Evolutionary conservation across 2,888 invertebrate genomes (phyloP), one percentile per base, ranked within the genome.

Genomic region (Diarsia rubi): DNA sequence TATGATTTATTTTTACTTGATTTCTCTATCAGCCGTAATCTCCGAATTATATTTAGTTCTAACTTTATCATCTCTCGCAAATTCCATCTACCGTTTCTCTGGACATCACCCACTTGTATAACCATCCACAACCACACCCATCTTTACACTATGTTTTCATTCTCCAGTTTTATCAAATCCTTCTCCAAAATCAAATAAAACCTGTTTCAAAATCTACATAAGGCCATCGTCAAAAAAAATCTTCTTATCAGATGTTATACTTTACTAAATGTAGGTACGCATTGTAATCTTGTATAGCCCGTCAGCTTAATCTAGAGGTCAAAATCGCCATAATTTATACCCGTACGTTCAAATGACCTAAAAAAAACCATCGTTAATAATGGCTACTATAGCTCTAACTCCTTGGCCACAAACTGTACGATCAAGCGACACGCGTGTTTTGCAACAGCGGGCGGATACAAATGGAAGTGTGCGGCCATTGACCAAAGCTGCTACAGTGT

Each of bases 241-340:
- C 19, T 3, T 45, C 54, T 14, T 27, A 71, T 71, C 68, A 37
- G 73, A 66, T 69, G 47, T 65, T 57, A 71, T 54, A 57, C 60
- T 47, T 14, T 27, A 45, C 47, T 54, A 54, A 21, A 64, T 69
- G n/a, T n/a, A n/a, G n/a, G n/a, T n/a, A 69, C 45, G 19, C 59
- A 75, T 63, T 71, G 73, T 3, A 47, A 68, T 69, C 59, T 70
- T 19, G 14, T 16, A 52, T 5, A 54, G 59, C 64, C 64, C 70
- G 59, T 11, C 19, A 69, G 82, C 52, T 14, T 27, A 31, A 74
- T 68, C 24, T 69, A 66, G 74, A 86, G 86, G 82, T 86, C 76
- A 80, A 74, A 72, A 75, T 62, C 74, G 52, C 73, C 59, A 69
- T 84, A 73, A 66, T 59, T 75, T 47, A 42, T 60, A 63, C 59